Evolutionary conservation across 2,888 invertebrate species (phyloP).

Genomic region (Barypeithes pellucidus): DNA sequence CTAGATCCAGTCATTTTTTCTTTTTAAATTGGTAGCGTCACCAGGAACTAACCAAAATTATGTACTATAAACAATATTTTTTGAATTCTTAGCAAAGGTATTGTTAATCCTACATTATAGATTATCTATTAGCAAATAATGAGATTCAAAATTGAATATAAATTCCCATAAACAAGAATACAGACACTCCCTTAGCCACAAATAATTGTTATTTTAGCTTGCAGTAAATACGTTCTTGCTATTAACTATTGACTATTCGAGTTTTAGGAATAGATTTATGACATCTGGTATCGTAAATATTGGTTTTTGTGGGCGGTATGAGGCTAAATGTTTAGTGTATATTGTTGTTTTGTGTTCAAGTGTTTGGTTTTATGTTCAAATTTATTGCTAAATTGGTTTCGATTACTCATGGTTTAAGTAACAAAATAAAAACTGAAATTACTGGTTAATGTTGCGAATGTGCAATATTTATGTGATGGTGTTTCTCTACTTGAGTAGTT

Average conservation of each 20-base stretch:
- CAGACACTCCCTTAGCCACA: constrained; percentile 44
- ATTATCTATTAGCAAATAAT: too few species aligned
- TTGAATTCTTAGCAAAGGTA: too few species aligned
- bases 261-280: constrained; percentile 27
- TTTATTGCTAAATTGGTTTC: neutral
- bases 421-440: neutral
- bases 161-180: constrained; percentile 59
- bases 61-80: too few species aligned
- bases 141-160: constrained; percentile 61
- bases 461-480: neutral
- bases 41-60: too few species aligned
- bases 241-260: constrained; percentile 26
- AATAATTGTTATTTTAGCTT: constrained; percentile 38
- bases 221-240: constrained; percentile 7
- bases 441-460: neutral
- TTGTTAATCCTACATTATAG: too few species aligned
- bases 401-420: neutral
- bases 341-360: neutral
- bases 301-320: constrained; percentile 34
- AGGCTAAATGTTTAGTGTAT: neutral
- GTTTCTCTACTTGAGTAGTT: neutral
- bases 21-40: too few species aligned
- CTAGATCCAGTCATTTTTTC: too few species aligned
- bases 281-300: constrained; percentile 40
- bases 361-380: neutral